These are phyloP conservation scores for Cepaea hortensis DNA, from an alignment of 2,888 invertebrate genomes.

Conservation along the genomic window DNA sequence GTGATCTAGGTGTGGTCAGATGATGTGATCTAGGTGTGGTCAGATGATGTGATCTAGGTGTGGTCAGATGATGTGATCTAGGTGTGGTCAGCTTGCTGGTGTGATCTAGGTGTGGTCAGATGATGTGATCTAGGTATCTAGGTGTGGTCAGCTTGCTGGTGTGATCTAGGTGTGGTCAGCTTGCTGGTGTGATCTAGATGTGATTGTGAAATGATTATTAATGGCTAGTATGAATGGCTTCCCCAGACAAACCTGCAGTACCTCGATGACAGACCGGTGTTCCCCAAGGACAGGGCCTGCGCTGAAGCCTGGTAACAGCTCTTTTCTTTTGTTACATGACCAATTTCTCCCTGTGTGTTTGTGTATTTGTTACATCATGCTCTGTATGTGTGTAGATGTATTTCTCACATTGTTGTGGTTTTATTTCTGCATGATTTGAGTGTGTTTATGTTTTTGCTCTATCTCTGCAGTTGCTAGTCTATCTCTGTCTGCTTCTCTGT, in stretches of 20 bases:
- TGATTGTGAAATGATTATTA: too few species aligned
- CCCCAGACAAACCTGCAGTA: slow-evolving; percentile 85
- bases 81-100: too few species aligned
- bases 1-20: too few species aligned
- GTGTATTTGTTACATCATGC: not conserved
- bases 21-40: too few species aligned
- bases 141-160: too few species aligned
- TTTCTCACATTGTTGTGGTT: not conserved
- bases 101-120: too few species aligned
- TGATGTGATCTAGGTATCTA: too few species aligned
- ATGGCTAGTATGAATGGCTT: not conserved
- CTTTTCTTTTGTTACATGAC: slow-evolving; percentile 7
- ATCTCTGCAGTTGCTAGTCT: not conserved
- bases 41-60: too few species aligned
- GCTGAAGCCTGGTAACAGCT: slow-evolving; percentile 91
- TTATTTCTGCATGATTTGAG: not conserved
- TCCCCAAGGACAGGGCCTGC: slow-evolving; percentile 91
- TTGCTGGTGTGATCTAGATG: too few species aligned
- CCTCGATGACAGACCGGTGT: slow-evolving; percentile 93
- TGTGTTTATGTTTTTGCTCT: not conserved
- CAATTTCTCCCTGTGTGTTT: not conserved
- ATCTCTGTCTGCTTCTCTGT: not conserved
- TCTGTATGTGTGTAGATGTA: not conserved
- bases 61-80: too few species aligned
- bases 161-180: too few species aligned